A percentile compares a stretch with the other conserved stretches of the same genome.
Evolutionary conservation across 2,797 vertebrate genomes (phyloP).

Genomic region (Semotilus atromaculatus): DNA sequence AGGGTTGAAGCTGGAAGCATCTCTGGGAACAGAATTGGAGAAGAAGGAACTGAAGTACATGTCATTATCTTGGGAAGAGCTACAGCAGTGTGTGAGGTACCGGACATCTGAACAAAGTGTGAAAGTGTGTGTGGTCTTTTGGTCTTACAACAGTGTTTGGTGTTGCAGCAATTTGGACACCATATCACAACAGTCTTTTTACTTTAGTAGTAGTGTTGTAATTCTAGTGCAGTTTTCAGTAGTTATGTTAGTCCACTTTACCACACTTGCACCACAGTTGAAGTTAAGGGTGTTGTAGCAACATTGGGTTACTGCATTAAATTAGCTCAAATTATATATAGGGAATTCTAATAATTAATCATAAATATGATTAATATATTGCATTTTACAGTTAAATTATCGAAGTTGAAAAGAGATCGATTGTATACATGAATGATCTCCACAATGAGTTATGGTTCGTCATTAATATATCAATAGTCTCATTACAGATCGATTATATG

Average conservation of each 20-base stretch:
- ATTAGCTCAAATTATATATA: no score
- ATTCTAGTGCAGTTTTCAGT: background rate
- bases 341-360: no score
- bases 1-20: no score
- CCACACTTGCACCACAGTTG: background rate
- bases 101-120: background rate
- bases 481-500: no score
- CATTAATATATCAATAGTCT: no score
- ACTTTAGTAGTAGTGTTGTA: background rate
- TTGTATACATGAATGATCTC: no score
- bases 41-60: background rate
- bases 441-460: no score
- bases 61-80: background rate
- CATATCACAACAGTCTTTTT: background rate
- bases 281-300: background rate
- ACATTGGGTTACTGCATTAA: no score
- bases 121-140: background rate
- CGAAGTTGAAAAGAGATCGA: no score
- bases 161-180: background rate
- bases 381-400: no score
- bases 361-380: no score
- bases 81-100: background rate
- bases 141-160: background rate
- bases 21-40: no score
- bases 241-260: background rate